Evolutionary conservation across 1,140 invertebrate genomes (phyloP), one percentile per base, ranked within the genome.

Genomic region (Solenopsis fugax): DNA sequence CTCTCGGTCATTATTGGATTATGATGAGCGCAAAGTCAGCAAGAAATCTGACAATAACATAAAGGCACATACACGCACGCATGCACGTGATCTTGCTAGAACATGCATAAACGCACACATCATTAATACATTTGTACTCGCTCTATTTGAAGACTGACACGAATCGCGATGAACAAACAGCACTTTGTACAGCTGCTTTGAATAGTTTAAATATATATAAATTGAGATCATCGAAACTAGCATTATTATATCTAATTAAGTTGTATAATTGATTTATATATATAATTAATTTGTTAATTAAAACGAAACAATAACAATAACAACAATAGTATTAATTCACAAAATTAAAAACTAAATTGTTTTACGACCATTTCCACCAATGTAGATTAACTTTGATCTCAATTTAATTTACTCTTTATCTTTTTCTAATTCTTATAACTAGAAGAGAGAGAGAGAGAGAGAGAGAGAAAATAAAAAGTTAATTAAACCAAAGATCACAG

Each of bases 11-110:
- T 77, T n/a, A 65, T 77, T 85, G 65, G 34, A 82, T 88, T 86
- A 64, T 72, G 62, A 37, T 81, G 75, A 89, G 56, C 75, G 67
- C 64, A 67, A 65, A 90, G 92, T 93, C 90, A 94, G 92, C 88
- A 92, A 89, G 90, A 90, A 88, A 77, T 62, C 93, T 94, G 94
- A 94, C 93, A 94, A 94, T 94, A 94, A 94, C 86, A 87, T 72
- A 91, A 67, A 71, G 18, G 18, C 82, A 82, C 87, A 88, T n/a
- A 45, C 52, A 34, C 34, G 48, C 13, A 18, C 56, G 52, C 56
- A 62, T 56, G 56, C 58, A 87, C 62, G 21, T 50, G 13, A 24
- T 71, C 2, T 65, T 73, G 64, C 24, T 56, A 50, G 18, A 10
- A 56, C 9, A 37, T 62, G n/a, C 45, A 64, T 71, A 75, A 58